Base-by-base conservation (phyloP, 2,797 vertebrate species). In the Tragopan temminckii region DNA sequence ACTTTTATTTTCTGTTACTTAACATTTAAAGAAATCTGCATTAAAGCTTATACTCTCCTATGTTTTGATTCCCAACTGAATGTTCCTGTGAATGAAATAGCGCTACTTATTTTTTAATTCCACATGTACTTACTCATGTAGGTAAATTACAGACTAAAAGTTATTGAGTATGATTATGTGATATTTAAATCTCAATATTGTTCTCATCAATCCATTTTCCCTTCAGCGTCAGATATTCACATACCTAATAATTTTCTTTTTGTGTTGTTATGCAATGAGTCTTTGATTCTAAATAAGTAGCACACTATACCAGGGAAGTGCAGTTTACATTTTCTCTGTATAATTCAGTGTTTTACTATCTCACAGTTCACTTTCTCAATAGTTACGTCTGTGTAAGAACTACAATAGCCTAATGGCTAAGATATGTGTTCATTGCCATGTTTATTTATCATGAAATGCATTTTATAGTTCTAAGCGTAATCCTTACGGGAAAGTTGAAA, bases 161-260 rank as follows among this genome's bases (percentile, higher is more conserved):
- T 62, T 69, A n/a, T 93, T 96, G 95, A 93, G 95, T 95, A 52
- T 82, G 64, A 96, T 90, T 84, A 88, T 74, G 64, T 71, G 78
- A 72, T 94, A 89, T 80, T 88, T 80, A 85, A 78, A 3, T 42
- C 55, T 86, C 68, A 92, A 75, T 86, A 75, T 84, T 91, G 21
- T 85, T 92, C 74, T 89, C 52, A n/a, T 63, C 80, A 91, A 67
- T 88, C 92, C 74, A 57, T 61, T 80, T 96, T 79, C 89, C 93
- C 88, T 89, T 93, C 84, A 89, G 46, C 23, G 42, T 78, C 45
- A 85, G 64, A 9, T 70, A 36, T 61, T 94, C 85, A 42, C 50
- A 64, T 6, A 25, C 11, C 13, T 35, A 81, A 62, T 71, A 0
- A 82, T 86, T 95, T 93, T 77, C 70, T 29, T 75, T 33, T 78